Evolutionary conservation across 2,888 invertebrate genomes (phyloP).

Genomic region (Agapostemon virescens): DNA sequence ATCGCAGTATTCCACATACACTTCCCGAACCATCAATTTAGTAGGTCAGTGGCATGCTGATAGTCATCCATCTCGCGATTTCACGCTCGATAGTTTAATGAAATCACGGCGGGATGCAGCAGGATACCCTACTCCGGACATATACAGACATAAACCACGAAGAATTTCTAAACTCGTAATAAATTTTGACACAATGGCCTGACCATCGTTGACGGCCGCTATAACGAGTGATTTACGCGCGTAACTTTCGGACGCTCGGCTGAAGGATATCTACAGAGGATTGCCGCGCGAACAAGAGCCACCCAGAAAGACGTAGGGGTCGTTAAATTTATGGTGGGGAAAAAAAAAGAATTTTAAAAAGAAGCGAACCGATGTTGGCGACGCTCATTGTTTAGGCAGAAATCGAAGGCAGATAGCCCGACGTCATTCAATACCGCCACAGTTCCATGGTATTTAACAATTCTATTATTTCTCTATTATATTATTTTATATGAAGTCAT

Average conservation of each 20-base stretch:
- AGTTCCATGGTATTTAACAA: too few relatives aligned
- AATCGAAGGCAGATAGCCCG: too few relatives aligned
- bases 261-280: slow-evolving; percentile 30
- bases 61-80: neutral
- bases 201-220: neutral
- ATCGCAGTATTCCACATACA: neutral
- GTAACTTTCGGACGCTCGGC: slow-evolving; percentile 19
- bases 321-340: slow-evolving; percentile 13
- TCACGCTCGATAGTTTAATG: slow-evolving; percentile 19
- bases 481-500: too few relatives aligned
- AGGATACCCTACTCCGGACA: neutral
- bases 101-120: neutral
- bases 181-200: slow-evolving; percentile 32
- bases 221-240: slow-evolving; percentile 35
- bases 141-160: slow-evolving; percentile 4
- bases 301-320: slow-evolving; percentile 25
- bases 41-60: slow-evolving; percentile 8
- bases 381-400: too few relatives aligned
- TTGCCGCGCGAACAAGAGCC: neutral
- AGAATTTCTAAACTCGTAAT: slow-evolving; percentile 26
- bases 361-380: neutral
- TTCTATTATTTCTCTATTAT: too few relatives aligned
- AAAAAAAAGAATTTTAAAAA: neutral
- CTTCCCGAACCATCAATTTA: neutral
- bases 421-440: too few relatives aligned